Conservation (phyloP, 1,140 invertebrate genomes). For the Laupala kohalensis region DNA sequence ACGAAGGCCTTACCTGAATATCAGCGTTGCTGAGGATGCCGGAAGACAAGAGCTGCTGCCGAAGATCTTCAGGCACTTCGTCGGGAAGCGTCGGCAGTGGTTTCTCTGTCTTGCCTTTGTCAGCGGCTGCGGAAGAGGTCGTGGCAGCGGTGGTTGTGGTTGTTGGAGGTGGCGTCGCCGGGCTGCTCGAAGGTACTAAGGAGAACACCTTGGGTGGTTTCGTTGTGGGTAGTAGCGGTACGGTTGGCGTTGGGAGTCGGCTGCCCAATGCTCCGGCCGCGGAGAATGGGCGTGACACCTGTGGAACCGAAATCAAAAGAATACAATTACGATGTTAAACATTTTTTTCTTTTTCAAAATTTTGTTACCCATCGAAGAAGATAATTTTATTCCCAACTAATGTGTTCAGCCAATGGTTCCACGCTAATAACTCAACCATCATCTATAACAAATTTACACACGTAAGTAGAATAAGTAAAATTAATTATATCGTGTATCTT, state of each 20-base stretch:
- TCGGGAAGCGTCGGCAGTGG: slow-evolving; percentile 53
- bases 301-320: too few relatives aligned
- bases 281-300: neutral
- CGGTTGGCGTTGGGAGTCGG: neutral
- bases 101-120: slow-evolving; percentile 26
- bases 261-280: neutral
- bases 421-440: too few relatives aligned
- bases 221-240: slow-evolving; percentile 13
- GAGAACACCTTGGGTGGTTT: slow-evolving; percentile 24
- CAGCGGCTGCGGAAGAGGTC: neutral
- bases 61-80: slow-evolving; percentile 73
- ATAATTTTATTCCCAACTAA: too few relatives aligned
- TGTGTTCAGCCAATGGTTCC: too few relatives aligned
- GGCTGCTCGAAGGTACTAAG: slow-evolving; percentile 18
- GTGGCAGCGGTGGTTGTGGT: slow-evolving; percentile 19
- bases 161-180: slow-evolving; percentile 21
- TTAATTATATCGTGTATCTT: too few relatives aligned
- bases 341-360: too few relatives aligned
- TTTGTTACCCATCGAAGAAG: too few relatives aligned
- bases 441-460: too few relatives aligned
- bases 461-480: too few relatives aligned
- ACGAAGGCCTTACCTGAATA: slow-evolving; percentile 48
- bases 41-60: slow-evolving; percentile 66
- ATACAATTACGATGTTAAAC: too few relatives aligned
- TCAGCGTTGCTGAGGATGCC: slow-evolving; percentile 75